A percentile compares a stretch with the other conserved stretches of the same genome.
phyloP scores from a whole-genome alignment of 2,113 vertebrate species.

The Python bivittatus region DNA sequence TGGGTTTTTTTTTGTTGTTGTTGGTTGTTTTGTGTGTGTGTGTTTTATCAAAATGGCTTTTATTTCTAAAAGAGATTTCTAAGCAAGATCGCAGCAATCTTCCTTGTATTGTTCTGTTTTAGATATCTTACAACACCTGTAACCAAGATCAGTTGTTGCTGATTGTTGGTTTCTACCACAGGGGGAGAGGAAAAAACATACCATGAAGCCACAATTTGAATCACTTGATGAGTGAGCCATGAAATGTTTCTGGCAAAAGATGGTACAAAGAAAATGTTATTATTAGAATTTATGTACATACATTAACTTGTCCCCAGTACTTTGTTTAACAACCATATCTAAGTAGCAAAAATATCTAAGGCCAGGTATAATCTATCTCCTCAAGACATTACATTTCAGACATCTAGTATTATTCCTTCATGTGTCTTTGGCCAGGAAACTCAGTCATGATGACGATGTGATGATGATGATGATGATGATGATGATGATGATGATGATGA shows the following conservation, averaged over 20 bases:
- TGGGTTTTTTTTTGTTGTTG: not conserved
- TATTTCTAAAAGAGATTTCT: not conserved
- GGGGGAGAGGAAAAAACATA: conserved; percentile 35
- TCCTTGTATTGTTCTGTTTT: not conserved
- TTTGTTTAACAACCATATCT: conserved; percentile 43
- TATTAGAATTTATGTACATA: conserved; percentile 44
- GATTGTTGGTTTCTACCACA: conserved; percentile 37
- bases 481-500: too few species aligned
- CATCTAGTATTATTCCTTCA: not conserved
- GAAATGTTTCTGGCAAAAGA: conserved; percentile 41
- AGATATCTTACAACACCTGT: conserved; percentile 36
- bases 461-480: not conserved
- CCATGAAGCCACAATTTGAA: conserved; percentile 43
- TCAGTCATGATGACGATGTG: not conserved
- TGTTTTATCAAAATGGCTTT: not conserved
- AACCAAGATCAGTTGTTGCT: conserved; percentile 50
- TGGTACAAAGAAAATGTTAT: conserved; percentile 38
- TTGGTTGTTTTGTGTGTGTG: not conserved
- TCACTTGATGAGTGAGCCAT: conserved; percentile 35
- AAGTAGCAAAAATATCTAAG: conserved; percentile 36
- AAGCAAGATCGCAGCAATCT: not conserved
- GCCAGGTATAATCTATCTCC: conserved; percentile 32
- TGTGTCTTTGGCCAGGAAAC: not conserved
- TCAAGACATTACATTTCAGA: not conserved
- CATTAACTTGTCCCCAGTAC: conserved; percentile 40